Evolutionary conservation across 2,888 invertebrate species (phyloP), one percentile per base, ranked within the genome.

Genomic region (Chrysodeixis includens): DNA sequence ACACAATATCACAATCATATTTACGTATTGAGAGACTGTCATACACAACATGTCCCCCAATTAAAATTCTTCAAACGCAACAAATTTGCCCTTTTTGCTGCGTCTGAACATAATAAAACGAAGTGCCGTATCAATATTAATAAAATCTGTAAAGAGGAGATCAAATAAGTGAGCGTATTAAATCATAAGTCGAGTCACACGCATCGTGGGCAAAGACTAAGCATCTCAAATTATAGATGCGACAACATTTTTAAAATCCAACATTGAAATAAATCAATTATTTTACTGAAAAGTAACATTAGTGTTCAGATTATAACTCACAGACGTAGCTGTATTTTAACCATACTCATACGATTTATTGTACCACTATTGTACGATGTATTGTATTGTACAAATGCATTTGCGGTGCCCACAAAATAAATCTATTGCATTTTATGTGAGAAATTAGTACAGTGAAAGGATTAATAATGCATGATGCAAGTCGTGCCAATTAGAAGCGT

Each of bases 151-250:
- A 66, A 54, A 76, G 72, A 78, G 76, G 71, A 74, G 56, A 71
- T 80, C 79, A 80, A 82, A 82, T 82, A 82, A 82, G 81, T 76
- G 82, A 82, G 76, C 69, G 76, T 83, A 83, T 82, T 79, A 81
- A 81, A 79, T 83, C 71, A 78, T 83, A 81, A 82, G 82, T 78
- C 72, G 78, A 76, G 78, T 78, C 76, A 69, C 79, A 83, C 76
- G 82, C 75, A 68, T 56, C 57, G 26, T 46, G 40, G 46, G 12
- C 80, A 79, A 40, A 77, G 78, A 82, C n/a, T 65, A 74, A 61
- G 26, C 1, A 2, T 4, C 8, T 22, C 16, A 30, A 46, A 40
- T 32, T 18, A 6, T 26, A 74, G 77, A 71, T 10, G 1, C n/a
- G 77, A 60, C 66, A n/a, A 66, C n/a, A 5, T 18, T 22, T 30